Conservation (phyloP, 2,888 invertebrate genomes). For the Pogonocherus hispidulus region DNA sequence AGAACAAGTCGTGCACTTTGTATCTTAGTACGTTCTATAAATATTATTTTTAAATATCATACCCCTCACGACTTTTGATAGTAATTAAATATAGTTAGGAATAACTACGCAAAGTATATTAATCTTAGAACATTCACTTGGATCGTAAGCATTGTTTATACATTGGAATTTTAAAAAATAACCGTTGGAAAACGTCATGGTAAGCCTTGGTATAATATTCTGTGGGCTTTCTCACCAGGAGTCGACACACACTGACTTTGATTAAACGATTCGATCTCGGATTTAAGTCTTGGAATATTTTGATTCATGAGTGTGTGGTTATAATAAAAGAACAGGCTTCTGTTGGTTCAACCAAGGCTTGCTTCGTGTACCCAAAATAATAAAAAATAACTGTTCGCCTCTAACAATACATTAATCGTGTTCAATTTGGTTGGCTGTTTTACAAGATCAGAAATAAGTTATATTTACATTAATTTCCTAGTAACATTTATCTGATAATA, state of each 20-base stretch:
- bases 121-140: conserved; percentile 31
- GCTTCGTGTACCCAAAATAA: conserved; percentile 29
- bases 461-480: conserved; percentile 9
- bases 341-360: conserved; percentile 51
- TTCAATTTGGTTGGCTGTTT: conserved; percentile 18
- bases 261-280: conserved; percentile 68
- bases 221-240: conserved; percentile 64
- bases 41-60: conserved; percentile 7
- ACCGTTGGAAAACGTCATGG: conserved; percentile 41
- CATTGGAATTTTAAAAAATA: conserved; percentile 31
- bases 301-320: conserved; percentile 64
- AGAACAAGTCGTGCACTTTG: too few species aligned
- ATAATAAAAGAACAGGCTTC: conserved; percentile 64
- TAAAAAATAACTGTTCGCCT: conserved; percentile 27
- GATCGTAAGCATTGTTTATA: conserved; percentile 37
- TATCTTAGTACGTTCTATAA: too few species aligned
- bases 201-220: conserved; percentile 54
- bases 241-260: conserved; percentile 66
- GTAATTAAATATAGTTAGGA: conserved; percentile 26
- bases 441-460: conserved; percentile 3
- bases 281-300: conserved; percentile 63
- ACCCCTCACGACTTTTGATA: conserved; percentile 11
- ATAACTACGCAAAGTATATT: conserved; percentile 14
- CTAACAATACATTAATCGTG: conserved; percentile 28
- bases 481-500: background rate